phyloP scores from a whole-genome alignment of 2,113 vertebrate genomes.

The Poeciliopsis occidentalis region DNA sequence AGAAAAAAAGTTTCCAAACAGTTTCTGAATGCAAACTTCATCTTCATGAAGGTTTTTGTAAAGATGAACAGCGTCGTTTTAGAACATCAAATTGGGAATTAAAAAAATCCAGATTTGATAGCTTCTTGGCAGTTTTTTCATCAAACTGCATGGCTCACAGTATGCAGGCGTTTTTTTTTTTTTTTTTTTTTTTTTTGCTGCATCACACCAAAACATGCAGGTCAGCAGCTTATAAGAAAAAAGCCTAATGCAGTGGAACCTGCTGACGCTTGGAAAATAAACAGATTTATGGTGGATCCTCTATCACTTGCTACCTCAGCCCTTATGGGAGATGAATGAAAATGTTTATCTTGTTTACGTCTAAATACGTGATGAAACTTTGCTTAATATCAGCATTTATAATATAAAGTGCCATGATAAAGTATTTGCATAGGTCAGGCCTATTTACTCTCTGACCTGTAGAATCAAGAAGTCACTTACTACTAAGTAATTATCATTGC shows the following conservation, averaged over 20 bases:
- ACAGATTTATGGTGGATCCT: conserved; percentile 31
- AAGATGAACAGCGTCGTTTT: no score
- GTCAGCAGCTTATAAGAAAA: conserved; percentile 52
- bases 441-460: background rate
- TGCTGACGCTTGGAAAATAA: conserved; percentile 36
- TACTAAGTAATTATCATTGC: no score
- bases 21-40: background rate
- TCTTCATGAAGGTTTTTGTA: background rate
- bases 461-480: background rate
- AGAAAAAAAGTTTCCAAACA: background rate
- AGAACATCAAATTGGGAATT: background rate
- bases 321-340: conserved; percentile 19
- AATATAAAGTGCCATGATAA: background rate
- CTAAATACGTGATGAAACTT: conserved; percentile 14
- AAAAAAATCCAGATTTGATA: background rate
- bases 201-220: conserved; percentile 36
- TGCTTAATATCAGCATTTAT: conserved; percentile 18
- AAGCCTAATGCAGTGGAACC: conserved; percentile 16
- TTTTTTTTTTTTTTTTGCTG: conserved; percentile 28
- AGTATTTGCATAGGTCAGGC: no score
- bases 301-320: conserved; percentile 28
- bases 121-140: background rate
- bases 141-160: conserved; percentile 4
- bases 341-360: conserved; percentile 22
- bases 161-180: background rate